Evolutionary conservation across 2,888 invertebrate genomes (phyloP), one percentile per base, ranked within the genome.

Genomic region (Himalopsyche tibetana): DNA sequence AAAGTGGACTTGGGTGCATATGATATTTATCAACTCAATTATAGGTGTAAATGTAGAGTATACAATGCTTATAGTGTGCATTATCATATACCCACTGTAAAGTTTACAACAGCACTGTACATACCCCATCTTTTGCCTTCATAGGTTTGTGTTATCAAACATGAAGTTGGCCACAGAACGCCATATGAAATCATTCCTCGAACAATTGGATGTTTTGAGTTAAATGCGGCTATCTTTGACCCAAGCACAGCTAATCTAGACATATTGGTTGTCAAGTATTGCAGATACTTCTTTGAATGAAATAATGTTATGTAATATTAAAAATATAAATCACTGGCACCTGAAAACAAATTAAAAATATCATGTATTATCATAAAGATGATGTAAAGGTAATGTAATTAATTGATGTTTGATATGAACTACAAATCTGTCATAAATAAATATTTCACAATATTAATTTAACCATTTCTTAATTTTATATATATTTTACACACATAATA

Each of bases 141-240:
- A 88, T 95, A 93, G 12, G 94, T 94, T 92, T 96, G 96, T 90
- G 96, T 96, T 89, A 95, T 94, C 81, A 96, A 91, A 91, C 95
- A 95, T 88, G 96, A 96, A 15, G 94, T 92, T 56, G 96, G 96
- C 96, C 96, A 96, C 89, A 96, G 95, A 55, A 95, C 90, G 86
- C 95, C 94, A 90, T 96, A 96, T 0, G 96, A 94, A 85, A 95
- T 92, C 95, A 96, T 96, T 88, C 96, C 96, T 28, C 92, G 91
- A 19, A 92, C 82, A 1, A 92, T 84, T 0, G 94, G 94, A 87
- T 92, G 93, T 82, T 92, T 92, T 0, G 90, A 90, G 0, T 92
- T 92, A n/a, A 93, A 90, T 2, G 91, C 91, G 0, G 90, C 90
- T 36, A 94, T 90, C 90, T 93, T 93, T 4, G 93, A 92, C 40